These are phyloP conservation scores for Nomada ruficornis DNA, from an alignment of 2,888 invertebrate genomes.

Conservation along the genomic window DNA sequence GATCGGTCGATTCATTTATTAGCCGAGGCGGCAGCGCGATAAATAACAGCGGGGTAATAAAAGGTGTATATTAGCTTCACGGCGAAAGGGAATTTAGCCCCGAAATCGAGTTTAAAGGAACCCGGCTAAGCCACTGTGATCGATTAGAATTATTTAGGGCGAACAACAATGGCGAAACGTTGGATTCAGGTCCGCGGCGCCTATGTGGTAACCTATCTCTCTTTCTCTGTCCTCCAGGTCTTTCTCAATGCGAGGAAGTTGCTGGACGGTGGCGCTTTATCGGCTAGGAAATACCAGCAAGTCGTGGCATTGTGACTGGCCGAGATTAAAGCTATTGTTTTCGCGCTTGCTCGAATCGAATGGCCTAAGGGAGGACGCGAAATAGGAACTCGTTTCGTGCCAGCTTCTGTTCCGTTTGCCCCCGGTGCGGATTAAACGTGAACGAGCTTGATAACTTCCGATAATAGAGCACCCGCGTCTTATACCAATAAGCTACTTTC, in stretches of 20 bases:
- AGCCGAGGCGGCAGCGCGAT: constrained; percentile 27
- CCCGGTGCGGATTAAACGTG: constrained; percentile 28
- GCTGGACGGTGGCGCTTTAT: constrained; percentile 63
- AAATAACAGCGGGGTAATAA: constrained; percentile 23
- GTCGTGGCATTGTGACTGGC: constrained; percentile 69
- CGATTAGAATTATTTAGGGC: constrained; percentile 17
- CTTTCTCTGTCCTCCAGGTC: constrained; percentile 15
- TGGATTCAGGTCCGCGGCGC: constrained; percentile 25
- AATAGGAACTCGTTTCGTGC: constrained; percentile 59
- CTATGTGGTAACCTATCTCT: not conserved
- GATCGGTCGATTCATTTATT: constrained; percentile 69
- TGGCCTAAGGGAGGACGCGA: constrained; percentile 49
- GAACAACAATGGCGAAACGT: constrained; percentile 1
- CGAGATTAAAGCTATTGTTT: constrained; percentile 75
- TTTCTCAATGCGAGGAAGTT: constrained; percentile 43
- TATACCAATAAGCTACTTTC: constrained; percentile 24
- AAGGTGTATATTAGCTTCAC: constrained; percentile 7
- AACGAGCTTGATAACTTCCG: constrained; percentile 62
- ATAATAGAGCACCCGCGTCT: constrained; percentile 48
- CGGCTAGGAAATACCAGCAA: constrained; percentile 66
- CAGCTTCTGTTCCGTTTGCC: constrained; percentile 33
- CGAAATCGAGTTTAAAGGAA: constrained; percentile 15
- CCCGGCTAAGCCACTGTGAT: not conserved
- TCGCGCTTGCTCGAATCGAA: constrained; percentile 66
- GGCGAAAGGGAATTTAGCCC: not conserved